phyloP scores from a whole-genome alignment of 1,140 invertebrate genomes.

The Teleopsis dalmanni region DNA sequence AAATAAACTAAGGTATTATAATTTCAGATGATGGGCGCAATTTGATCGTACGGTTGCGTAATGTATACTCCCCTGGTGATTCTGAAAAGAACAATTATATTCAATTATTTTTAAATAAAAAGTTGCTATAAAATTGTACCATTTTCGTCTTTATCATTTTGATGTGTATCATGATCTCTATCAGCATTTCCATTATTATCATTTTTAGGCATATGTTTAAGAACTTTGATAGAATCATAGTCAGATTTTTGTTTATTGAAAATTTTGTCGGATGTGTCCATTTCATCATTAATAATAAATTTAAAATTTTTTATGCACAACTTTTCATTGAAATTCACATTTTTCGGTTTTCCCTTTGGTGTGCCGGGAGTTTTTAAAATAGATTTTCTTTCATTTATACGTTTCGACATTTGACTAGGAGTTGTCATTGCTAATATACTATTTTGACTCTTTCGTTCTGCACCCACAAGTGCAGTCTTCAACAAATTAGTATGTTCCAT shows the following conservation, averaged over 20 bases:
- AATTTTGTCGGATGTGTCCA: too few species aligned
- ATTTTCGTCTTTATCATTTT: too few species aligned
- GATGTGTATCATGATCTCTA: too few species aligned
- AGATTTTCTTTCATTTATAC: constrained; percentile 14
- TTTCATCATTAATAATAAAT: constrained; percentile 25
- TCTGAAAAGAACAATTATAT: too few species aligned
- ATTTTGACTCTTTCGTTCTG: not conserved
- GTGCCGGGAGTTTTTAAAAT: constrained; percentile 38
- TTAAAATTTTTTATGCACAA: constrained; percentile 33
- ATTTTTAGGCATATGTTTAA: too few species aligned
- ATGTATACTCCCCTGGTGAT: too few species aligned
- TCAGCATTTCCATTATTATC: too few species aligned
- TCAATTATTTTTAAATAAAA: too few species aligned
- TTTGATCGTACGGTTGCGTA: constrained; percentile 24
- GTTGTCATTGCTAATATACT: too few species aligned
- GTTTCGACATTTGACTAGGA: not conserved
- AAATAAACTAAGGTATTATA: constrained; percentile 3
- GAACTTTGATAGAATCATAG: too few species aligned
- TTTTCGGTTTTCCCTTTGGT: constrained; percentile 17
- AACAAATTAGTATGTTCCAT: not conserved
- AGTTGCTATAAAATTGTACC: too few species aligned
- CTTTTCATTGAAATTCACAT: constrained; percentile 37
- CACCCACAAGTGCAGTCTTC: not conserved
- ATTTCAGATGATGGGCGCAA: constrained; percentile 26
- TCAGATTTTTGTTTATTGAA: too few species aligned